Percentiles rank a stretch among this genome's conserved stretches.
Conservation (phyloP, 1,140 invertebrate genomes). For the Microvelia longipes region DNA sequence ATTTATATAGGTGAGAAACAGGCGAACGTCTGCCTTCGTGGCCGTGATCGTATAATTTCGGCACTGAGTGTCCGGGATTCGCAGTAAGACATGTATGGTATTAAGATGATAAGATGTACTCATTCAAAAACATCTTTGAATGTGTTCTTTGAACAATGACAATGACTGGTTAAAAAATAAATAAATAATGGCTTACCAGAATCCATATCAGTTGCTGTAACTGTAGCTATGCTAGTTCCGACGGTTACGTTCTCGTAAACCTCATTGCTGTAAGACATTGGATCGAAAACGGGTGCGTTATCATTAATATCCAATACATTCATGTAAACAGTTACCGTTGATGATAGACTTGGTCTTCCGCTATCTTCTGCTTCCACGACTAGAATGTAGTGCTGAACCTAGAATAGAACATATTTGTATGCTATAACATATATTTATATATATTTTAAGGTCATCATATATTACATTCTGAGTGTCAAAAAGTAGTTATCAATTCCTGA, state of each 20-base stretch:
- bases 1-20: too few species aligned
- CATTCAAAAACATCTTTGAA: too few species aligned
- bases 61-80: too few species aligned
- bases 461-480: too few species aligned
- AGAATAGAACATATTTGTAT: too few species aligned
- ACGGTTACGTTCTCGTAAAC: slow-evolving; percentile 72
- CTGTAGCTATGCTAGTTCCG: slow-evolving; percentile 59
- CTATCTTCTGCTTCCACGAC: slow-evolving; percentile 82
- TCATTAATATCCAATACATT: slow-evolving; percentile 91
- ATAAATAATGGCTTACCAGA: slow-evolving; percentile 56
- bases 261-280: slow-evolving; percentile 73
- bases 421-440: neutral
- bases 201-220: slow-evolving; percentile 79
- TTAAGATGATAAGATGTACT: too few species aligned
- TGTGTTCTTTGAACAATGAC: too few species aligned
- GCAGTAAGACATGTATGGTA: too few species aligned
- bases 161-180: too few species aligned
- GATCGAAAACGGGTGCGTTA: slow-evolving; percentile 81
- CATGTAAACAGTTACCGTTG: slow-evolving; percentile 79
- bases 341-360: slow-evolving; percentile 73
- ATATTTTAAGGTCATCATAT: neutral
- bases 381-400: slow-evolving; percentile 87
- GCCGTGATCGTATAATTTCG: too few species aligned
- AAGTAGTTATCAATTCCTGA: too few species aligned
- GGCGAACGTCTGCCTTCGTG: too few species aligned